phyloP scores from a whole-genome alignment of 2,113 vertebrate species.

The Campylorhamphus procurvoides region DNA sequence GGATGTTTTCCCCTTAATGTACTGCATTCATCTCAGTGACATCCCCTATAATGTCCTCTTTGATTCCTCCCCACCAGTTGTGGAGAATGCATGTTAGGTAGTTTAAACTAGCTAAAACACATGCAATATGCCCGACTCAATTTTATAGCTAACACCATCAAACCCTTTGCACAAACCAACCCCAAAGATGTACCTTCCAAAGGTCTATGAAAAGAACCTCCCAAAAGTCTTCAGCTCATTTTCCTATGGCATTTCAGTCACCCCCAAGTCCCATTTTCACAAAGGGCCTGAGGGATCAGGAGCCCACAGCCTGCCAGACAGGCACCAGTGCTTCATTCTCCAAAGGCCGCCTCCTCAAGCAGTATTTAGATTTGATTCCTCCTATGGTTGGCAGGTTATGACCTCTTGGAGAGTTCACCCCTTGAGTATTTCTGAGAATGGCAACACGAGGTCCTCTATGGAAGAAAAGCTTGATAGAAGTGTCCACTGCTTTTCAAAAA shows the following conservation, averaged over 20 bases:
- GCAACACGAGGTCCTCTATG: not conserved
- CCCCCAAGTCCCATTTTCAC: not conserved
- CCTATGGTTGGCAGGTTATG: not conserved
- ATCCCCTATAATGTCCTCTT: not conserved
- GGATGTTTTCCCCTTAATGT: not conserved
- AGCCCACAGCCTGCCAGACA: not conserved
- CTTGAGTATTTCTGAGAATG: not conserved
- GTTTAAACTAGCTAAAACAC: not conserved
- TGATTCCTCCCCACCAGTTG: not conserved
- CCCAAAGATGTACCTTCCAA: not conserved
- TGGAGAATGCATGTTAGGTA: fast-evolving
- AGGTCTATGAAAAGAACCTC: not conserved
- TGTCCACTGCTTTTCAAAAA: not conserved
- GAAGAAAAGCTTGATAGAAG: not conserved
- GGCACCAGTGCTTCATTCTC: not conserved
- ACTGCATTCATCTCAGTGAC: not conserved
- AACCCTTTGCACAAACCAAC: not conserved
- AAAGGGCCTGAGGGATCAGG: not conserved
- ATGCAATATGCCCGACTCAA: not conserved
- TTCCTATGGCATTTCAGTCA: not conserved
- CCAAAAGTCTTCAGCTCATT: not conserved
- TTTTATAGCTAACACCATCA: not conserved
- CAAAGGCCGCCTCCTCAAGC: not conserved
- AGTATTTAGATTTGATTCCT: not conserved
- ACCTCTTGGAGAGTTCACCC: not conserved